phyloP scores from a whole-genome alignment of 2,797 vertebrate genomes.

The Hypotaenidia philippensis region DNA sequence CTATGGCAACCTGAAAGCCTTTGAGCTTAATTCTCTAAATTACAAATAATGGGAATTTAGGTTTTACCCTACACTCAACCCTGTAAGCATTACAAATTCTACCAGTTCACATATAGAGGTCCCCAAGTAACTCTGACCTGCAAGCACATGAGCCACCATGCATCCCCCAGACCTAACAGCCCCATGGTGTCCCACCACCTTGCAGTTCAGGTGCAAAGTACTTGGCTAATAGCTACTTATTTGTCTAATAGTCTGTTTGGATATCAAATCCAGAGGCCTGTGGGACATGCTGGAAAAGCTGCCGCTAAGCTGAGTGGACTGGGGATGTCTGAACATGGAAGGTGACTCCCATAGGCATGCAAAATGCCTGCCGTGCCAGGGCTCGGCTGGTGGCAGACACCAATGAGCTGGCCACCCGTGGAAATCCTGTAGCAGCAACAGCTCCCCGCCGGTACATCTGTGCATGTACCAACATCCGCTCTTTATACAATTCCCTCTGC shows the following conservation, averaged over 20 bases:
- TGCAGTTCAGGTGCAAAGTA: neutral
- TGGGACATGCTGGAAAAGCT: fast-evolving
- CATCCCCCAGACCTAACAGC: neutral
- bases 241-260: neutral
- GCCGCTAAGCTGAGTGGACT: fast-evolving
- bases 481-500: neutral
- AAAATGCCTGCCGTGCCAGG: neutral
- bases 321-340: neutral
- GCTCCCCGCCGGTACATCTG: fast-evolving
- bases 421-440: neutral
- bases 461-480: neutral
- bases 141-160: neutral
- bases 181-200: neutral
- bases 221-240: neutral
- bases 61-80: neutral
- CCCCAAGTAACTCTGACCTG: neutral
- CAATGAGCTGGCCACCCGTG: fast-evolving
- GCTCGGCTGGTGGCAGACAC: neutral
- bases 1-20: neutral
- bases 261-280: fast-evolving
- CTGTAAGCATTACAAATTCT: neutral
- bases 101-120: neutral
- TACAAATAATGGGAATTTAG: neutral
- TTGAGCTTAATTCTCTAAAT: neutral
- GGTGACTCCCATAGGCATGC: neutral